Evolutionary conservation across 2,888 invertebrate genomes (phyloP), one percentile per base, ranked within the genome.

Genomic region (Agrilus cyanescens): DNA sequence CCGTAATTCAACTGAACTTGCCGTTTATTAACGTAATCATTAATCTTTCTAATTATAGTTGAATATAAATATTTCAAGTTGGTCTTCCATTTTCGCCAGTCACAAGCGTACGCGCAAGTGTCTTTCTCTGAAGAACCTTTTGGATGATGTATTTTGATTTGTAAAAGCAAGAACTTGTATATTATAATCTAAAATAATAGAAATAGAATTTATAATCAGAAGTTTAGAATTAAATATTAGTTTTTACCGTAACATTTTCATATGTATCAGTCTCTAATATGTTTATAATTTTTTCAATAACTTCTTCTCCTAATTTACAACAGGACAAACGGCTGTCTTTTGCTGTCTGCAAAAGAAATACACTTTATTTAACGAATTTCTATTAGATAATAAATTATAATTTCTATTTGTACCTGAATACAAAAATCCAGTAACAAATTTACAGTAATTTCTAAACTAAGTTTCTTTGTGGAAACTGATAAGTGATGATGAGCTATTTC

Each of bases 131-230:
- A 47, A 3, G 56, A 62, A 15, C 74, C 72, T 41, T 62, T 59
- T 1, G 75, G 74, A 58, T 72, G 68, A 56, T 76, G 76, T 25
- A 73, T 56, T 48, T 65, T 58, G 12, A 74, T 51, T 59, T 74
- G 70, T n/a, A 74, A 55, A 4, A 70, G 52, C 14, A 73, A 59
- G 49, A 73, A 67, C 46, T 71, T 66, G 35, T 72, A 65, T 37
- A 73, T 62, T 40, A 65, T 59, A 29, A 57, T 52, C 64, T 66
- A 46, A 33, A 59, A 56, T 32, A 29, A 38, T 44, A 29, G 7
- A 40, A 33, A 43, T 36, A 32, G 14, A 20, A 40, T 31, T 13
- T 34, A 10, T 30, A 10, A 33, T 33, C 20, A 30, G 36, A 43
- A 32, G 12, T 46, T 34, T 37, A 49, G 37, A 37, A 8, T 12